Conservation (phyloP, 2,888 invertebrate species). For the Trissolcus japonicus region DNA sequence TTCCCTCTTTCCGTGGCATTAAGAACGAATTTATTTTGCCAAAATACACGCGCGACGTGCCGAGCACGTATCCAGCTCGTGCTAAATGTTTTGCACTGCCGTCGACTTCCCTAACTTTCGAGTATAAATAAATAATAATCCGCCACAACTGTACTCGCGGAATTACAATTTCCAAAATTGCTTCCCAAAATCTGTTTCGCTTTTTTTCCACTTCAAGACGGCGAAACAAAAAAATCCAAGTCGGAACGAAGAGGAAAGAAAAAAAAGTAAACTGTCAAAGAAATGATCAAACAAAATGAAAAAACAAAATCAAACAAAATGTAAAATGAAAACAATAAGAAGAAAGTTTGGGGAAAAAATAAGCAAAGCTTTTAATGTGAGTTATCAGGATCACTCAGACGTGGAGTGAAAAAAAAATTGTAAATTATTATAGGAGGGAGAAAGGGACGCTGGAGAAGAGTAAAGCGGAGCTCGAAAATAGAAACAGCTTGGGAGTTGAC, state of each 20-base stretch:
- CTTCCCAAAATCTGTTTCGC: conserved; percentile 4
- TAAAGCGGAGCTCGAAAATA: conserved; percentile 68
- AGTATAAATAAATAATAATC: conserved; percentile 53
- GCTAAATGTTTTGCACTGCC: conserved; percentile 62
- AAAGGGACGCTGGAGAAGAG: conserved; percentile 43
- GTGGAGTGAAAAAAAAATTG: no score
- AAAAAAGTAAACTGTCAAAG: no score
- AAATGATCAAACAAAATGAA: no score
- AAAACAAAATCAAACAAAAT: no score
- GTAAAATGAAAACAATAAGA: no score
- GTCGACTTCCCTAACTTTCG: conserved; percentile 39
- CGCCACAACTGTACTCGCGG: not conserved
- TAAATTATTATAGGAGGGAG: conserved; percentile 1
- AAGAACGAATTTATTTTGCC: conserved; percentile 60
- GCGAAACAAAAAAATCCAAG: no score
- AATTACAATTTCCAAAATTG: not conserved
- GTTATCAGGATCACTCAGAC: no score
- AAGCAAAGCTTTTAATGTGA: no score
- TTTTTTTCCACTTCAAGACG: no score
- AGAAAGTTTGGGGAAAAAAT: no score
- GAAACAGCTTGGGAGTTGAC: conserved; percentile 72
- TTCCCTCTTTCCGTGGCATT: conserved; percentile 37
- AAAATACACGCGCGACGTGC: conserved; percentile 59
- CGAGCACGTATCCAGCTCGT: conserved; percentile 67
- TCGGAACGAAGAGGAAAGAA: no score